These are phyloP conservation scores for Schizothorax lantsangensis DNA, from an alignment of 2,797 vertebrate species.

Conservation along the genomic window DNA sequence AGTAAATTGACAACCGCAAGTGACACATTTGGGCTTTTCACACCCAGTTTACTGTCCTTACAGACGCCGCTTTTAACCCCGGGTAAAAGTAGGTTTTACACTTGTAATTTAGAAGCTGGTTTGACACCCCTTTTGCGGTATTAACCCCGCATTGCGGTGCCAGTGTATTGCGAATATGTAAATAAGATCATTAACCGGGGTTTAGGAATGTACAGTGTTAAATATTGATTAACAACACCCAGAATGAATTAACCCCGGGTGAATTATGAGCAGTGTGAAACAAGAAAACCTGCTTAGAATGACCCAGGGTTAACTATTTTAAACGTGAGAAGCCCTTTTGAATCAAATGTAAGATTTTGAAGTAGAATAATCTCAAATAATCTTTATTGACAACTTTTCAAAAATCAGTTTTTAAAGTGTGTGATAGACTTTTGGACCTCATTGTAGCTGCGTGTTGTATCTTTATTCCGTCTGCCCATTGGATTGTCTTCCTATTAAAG, in stretches of 20 bases:
- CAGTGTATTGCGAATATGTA: too few relatives aligned
- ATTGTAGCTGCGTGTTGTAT: neutral
- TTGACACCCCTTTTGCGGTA: neutral
- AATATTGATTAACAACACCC: too few relatives aligned
- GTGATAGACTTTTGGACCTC: neutral
- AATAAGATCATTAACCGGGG: neutral
- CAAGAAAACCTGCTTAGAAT: neutral
- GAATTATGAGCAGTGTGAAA: neutral
- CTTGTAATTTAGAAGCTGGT: neutral
- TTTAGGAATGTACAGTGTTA: too few relatives aligned
- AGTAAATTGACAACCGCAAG: neutral
- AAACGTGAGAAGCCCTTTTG: neutral
- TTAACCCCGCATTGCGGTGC: neutral
- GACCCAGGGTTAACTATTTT: neutral
- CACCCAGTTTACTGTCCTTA: neutral
- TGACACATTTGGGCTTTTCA: neutral
- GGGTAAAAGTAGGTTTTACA: too few relatives aligned
- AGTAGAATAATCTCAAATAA: neutral
- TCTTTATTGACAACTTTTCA: neutral
- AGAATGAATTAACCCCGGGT: too few relatives aligned
- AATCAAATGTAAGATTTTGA: neutral
- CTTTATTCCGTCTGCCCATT: neutral
- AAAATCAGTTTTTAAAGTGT: neutral
- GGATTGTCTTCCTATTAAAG: constrained; percentile 15
- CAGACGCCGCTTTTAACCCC: neutral